Evolutionary conservation across 2,888 invertebrate species (phyloP), one percentile per base, ranked within the genome.

Genomic region (Heliconius cydno): DNA sequence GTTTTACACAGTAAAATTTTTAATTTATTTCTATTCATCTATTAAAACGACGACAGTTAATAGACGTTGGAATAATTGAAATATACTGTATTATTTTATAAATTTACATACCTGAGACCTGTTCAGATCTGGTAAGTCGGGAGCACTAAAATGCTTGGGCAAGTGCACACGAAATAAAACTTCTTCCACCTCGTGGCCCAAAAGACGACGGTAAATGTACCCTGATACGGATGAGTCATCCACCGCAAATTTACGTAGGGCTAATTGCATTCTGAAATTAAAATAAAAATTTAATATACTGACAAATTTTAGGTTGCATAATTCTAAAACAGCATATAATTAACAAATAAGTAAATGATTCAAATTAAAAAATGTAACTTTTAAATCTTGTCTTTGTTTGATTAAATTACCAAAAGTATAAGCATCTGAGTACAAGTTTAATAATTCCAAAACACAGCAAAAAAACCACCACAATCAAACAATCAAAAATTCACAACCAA

Each of bases 121-220:
- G 94, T 99, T 99, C 77, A 99, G 96, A 89, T 99, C 99, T 0
- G 99, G 99, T 85, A 99, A 95, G 89, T 99, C 98, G 0, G 99
- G 99, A 0, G 99, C 99, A 77, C 98, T 98, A 90, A 99, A 99
- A 87, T 99, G 98, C 90, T 99, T 99, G 0, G 99, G 99, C 76
- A 99, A 95, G 83, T 98, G 98, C 84, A 98, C 97, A 67, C 99
- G 97, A 89, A 99, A 98, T 67, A 98, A 92, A 1, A 98, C 97
- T 88, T 99, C 99, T 86, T 99, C 99, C 1, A 97, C 97, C 90
- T 98, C 98, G 88, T 98, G 98, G 0, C 99, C 99, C 78, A 99
- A 94, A 57, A 99, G 96, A 72, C 99, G 97, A 84, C 99, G 99
- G 91, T 99, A 99, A 87, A 99, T 99, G 93, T 98, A 99, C 25